Conservation (phyloP, 2,797 vertebrate species). For the Pachyuromys duprasi region DNA sequence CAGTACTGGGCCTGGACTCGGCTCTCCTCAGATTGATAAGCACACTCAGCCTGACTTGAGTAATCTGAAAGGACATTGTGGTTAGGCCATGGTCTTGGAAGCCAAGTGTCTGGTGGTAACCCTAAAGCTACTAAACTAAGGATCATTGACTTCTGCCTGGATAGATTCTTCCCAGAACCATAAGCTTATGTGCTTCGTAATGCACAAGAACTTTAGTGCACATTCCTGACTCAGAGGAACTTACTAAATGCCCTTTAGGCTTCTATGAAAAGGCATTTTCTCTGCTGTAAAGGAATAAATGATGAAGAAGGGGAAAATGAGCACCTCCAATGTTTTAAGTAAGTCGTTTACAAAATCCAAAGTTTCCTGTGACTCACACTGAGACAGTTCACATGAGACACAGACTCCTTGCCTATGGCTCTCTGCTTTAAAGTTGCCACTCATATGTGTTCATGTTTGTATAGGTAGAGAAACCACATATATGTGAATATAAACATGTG, state of each 20-base stretch:
- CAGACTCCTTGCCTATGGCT: background rate
- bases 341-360: background rate
- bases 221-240: background rate
- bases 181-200: conserved; percentile 39
- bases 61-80: conserved; percentile 45
- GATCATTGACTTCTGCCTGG: background rate
- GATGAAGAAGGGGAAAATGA: conserved; percentile 44
- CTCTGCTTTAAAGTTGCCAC: conserved; percentile 37
- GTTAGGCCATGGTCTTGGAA: conserved; percentile 24
- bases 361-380: background rate
- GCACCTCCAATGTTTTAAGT: conserved; percentile 36
- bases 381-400: background rate
- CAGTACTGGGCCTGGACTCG: background rate
- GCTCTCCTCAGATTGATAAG: background rate
- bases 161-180: background rate
- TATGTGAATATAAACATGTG: background rate
- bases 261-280: conserved; percentile 48
- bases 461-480: background rate
- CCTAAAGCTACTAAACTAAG: background rate
- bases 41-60: conserved; percentile 18
- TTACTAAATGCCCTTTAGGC: conserved; percentile 27
- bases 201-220: conserved; percentile 32
- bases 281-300: conserved; percentile 40
- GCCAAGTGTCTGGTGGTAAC: background rate
- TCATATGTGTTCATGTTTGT: background rate